Evolutionary conservation across 2,888 invertebrate genomes (phyloP).

Genomic region (Merodon equestris): DNA sequence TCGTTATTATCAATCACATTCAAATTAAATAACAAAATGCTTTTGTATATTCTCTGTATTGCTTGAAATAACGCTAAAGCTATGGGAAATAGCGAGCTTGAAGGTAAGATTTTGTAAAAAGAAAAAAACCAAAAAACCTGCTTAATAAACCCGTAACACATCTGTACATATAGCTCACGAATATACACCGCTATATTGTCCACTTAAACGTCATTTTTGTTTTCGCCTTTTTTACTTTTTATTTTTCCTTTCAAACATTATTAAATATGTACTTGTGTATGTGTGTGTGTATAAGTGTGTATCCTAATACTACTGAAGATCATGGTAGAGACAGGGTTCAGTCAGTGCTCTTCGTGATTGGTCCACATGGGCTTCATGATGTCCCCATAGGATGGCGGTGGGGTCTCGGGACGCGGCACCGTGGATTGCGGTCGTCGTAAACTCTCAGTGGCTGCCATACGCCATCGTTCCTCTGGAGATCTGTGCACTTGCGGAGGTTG

Average conservation of each 20-base stretch:
- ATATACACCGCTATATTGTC: no score
- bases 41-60: conserved; percentile 69
- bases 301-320: no score
- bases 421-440: background rate
- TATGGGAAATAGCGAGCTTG: conserved; percentile 73
- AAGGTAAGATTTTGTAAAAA: conserved; percentile 71
- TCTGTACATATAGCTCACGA: conserved; percentile 25
- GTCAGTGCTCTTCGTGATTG: no score
- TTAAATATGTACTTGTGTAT: no score
- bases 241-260: no score
- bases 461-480: no score
- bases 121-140: conserved; percentile 8
- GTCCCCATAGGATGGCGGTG: conserved; percentile 76
- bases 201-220: no score
- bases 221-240: no score
- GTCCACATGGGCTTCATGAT: conserved; percentile 69
- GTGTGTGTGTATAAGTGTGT: no score
- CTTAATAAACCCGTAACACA: conserved; percentile 3
- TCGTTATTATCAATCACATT: conserved; percentile 37
- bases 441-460: background rate
- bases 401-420: conserved; percentile 74
- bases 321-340: no score
- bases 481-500: conserved; percentile 25
- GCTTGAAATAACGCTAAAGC: conserved; percentile 67
- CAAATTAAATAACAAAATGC: conserved; percentile 58